Percentiles rank a stretch among this genome's conserved stretches.
These are phyloP conservation scores for Helleia helle DNA, from an alignment of 2,888 invertebrate genomes.

Conservation along the genomic window DNA sequence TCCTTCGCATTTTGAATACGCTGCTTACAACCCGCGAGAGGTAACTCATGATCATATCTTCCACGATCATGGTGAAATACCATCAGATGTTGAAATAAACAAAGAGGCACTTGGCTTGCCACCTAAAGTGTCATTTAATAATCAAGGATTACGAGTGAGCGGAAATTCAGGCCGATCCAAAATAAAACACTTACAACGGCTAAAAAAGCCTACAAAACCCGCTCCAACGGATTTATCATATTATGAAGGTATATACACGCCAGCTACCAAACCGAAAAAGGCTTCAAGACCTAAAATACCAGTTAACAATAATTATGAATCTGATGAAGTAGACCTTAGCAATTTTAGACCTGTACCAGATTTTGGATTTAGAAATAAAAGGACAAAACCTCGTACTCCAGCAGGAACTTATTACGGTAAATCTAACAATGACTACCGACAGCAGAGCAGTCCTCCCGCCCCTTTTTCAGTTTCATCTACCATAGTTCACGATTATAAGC, in stretches of 20 bases:
- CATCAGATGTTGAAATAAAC: slow-evolving; percentile 43
- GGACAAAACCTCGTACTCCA: slow-evolving; percentile 34
- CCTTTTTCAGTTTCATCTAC: slow-evolving; percentile 54
- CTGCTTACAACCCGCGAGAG: slow-evolving; percentile 59
- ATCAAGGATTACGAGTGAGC: slow-evolving; percentile 46
- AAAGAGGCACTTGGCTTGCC: slow-evolving; percentile 42
- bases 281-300: slow-evolving; percentile 31
- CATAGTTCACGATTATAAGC: slow-evolving; percentile 53
- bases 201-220: slow-evolving; percentile 37
- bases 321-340: slow-evolving; percentile 32
- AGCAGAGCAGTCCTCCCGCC: slow-evolving; percentile 36
- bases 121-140: slow-evolving; percentile 52
- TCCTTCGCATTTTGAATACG: slow-evolving; percentile 52
- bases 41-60: slow-evolving; percentile 68
- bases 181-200: slow-evolving; percentile 38
- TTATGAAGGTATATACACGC: slow-evolving; percentile 52
- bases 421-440: slow-evolving; percentile 36
- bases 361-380: slow-evolving; percentile 42
- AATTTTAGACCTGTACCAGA: slow-evolving; percentile 43
- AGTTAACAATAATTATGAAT: slow-evolving; percentile 24
- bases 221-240: slow-evolving; percentile 45
- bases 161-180: slow-evolving; percentile 32
- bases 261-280: slow-evolving; percentile 35
- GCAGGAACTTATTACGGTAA: slow-evolving; percentile 33
- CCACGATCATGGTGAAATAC: slow-evolving; percentile 65